phyloP scores from a whole-genome alignment of 1,140 invertebrate species.

The Latrodectus geometricus region DNA sequence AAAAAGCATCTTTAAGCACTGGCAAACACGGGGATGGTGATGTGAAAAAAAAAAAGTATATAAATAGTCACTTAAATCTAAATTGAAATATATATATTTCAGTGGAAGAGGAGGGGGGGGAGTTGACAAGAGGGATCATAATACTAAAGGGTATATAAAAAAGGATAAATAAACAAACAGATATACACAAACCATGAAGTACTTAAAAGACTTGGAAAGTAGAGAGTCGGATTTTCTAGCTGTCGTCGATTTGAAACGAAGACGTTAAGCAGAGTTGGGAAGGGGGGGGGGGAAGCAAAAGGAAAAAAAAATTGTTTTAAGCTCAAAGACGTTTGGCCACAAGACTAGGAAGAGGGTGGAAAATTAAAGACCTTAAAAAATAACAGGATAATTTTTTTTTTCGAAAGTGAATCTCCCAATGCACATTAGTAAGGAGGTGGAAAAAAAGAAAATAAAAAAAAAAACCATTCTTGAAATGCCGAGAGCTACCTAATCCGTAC shows the following conservation, averaged over 20 bases:
- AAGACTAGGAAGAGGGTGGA: conserved; percentile 13
- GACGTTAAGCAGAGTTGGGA: background rate
- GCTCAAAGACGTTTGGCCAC: conserved; percentile 30
- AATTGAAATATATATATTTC: conserved; percentile 56
- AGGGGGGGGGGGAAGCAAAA: background rate
- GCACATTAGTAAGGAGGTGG: conserved; percentile 33
- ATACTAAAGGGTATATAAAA: conserved; percentile 8
- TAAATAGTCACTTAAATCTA: conserved; percentile 31
- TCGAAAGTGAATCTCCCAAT: conserved; percentile 24
- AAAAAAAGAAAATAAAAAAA: background rate
- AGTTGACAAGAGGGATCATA: conserved; percentile 13
- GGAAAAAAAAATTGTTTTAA: conserved; percentile 11
- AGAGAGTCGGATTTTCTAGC: conserved; percentile 30
- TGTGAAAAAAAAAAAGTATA: conserved; percentile 7
- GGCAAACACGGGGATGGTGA: background rate
- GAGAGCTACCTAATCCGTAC: conserved; percentile 59
- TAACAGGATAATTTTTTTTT: background rate
- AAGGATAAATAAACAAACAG: background rate
- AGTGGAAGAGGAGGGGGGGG: background rate
- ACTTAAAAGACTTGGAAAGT: conserved; percentile 33
- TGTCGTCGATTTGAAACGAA: conserved; percentile 50
- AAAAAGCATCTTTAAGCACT: conserved; percentile 2
- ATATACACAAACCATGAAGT: conserved; percentile 20
- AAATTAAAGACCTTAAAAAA: conserved; percentile 52
- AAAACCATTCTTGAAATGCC: conserved; percentile 48